phyloP scores from a whole-genome alignment of 2,113 vertebrate genomes.

The Cololabis saira region DNA sequence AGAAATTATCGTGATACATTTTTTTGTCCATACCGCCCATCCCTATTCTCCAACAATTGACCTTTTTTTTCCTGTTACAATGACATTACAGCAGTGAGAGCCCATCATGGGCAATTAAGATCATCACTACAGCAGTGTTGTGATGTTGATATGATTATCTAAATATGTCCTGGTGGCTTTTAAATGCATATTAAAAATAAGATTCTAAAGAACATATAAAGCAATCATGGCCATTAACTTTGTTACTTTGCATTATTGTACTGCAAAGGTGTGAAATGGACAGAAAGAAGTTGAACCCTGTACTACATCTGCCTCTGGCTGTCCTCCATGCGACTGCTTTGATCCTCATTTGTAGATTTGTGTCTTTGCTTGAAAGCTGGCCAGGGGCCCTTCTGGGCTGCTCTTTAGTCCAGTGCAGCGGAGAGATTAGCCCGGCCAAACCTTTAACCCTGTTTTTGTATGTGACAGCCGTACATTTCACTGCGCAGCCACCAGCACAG shows the following conservation, averaged over 20 bases:
- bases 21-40: too few relatives aligned
- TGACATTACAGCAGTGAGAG: background rate
- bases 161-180: too few relatives aligned
- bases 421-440: slow-evolving; percentile 48
- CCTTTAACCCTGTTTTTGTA: slow-evolving; percentile 32
- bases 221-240: too few relatives aligned
- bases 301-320: slow-evolving; percentile 24
- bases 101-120: too few relatives aligned
- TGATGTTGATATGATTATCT: background rate
- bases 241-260: too few relatives aligned
- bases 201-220: too few relatives aligned
- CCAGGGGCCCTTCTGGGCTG: slow-evolving; percentile 10
- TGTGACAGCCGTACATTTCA: slow-evolving; percentile 31
- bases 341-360: slow-evolving; percentile 30
- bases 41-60: too few relatives aligned
- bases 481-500: slow-evolving; percentile 1
- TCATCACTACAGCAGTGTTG: background rate
- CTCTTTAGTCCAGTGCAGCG: slow-evolving; percentile 21
- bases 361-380: slow-evolving; percentile 38
- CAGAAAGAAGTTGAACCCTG: slow-evolving; percentile 13
- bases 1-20: too few relatives aligned
- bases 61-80: background rate
- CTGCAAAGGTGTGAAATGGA: too few relatives aligned
- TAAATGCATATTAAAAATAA: too few relatives aligned
- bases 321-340: background rate